Percentiles rank a stretch among this genome's conserved stretches.
Evolutionary conservation across 1,140 invertebrate genomes (phyloP).

Genomic region (Paracyclopina nana): DNA sequence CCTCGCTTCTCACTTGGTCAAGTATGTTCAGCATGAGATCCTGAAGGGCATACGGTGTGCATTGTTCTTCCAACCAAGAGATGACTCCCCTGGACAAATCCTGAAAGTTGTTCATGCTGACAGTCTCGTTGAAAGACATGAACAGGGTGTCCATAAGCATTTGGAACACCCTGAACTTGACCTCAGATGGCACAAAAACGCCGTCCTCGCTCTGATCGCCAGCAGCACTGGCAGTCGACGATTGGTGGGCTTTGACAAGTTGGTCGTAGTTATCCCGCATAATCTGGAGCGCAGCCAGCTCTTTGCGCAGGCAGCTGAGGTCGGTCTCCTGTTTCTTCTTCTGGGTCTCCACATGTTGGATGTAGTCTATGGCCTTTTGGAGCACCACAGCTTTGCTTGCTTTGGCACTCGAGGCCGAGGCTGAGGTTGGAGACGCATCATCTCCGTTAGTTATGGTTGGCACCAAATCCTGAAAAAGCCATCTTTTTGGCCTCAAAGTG

Average conservation of each 20-base stretch:
- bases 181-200: conserved; percentile 70
- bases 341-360: conserved; percentile 62
- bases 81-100: conserved; percentile 82
- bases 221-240: conserved; percentile 21
- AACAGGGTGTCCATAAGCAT: conserved; percentile 83
- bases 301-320: conserved; percentile 71
- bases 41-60: conserved; percentile 56
- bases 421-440: background rate
- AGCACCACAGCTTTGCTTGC: conserved; percentile 86
- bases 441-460: background rate
- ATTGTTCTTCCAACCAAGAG: conserved; percentile 88
- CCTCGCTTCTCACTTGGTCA: background rate
- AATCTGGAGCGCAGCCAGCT: conserved; percentile 77
- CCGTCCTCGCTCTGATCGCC: conserved; percentile 31
- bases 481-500: background rate
- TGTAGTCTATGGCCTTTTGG: conserved; percentile 46
- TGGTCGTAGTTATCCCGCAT: conserved; percentile 86
- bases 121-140: conserved; percentile 57
- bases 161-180: conserved; percentile 86
- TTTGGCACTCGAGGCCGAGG: conserved; percentile 47
- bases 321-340: conserved; percentile 84
- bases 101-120: conserved; percentile 74
- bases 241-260: conserved; percentile 84
- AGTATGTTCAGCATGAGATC: conserved; percentile 11
- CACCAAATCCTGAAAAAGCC: background rate